A percentile compares a stretch with the other conserved stretches of the same genome.
phyloP scores from a whole-genome alignment of 2,888 invertebrate species.

The Deroplatys truncata region DNA sequence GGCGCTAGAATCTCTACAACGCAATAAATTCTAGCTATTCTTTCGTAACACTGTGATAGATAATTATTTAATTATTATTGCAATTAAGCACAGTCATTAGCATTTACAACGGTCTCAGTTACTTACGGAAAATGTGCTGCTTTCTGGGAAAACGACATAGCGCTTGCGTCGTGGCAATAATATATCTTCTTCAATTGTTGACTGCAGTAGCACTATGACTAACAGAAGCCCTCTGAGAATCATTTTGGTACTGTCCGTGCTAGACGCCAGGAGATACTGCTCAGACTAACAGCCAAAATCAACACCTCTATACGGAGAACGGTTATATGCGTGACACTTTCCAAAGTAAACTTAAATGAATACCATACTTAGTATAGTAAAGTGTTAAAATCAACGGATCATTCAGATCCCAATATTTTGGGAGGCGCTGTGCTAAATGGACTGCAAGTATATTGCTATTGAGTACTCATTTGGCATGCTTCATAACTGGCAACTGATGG shows the following conservation, averaged over 20 bases:
- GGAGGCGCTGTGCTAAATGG: too few species aligned
- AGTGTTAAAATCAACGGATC: too few species aligned
- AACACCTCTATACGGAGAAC: neutral
- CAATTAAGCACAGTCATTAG: too few species aligned
- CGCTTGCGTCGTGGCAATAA: conserved; percentile 55
- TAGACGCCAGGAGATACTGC: neutral
- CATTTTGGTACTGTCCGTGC: neutral
- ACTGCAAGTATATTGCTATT: too few species aligned
- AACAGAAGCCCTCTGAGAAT: neutral
- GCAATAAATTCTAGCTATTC: too few species aligned
- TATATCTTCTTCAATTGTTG: conserved; percentile 21
- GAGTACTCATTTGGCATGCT: too few species aligned
- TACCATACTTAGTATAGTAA: too few species aligned
- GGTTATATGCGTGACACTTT: neutral
- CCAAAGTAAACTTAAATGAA: neutral
- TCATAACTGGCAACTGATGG: too few species aligned
- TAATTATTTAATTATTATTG: too few species aligned
- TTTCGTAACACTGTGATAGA: too few species aligned
- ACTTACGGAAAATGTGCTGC: conserved; percentile 60
- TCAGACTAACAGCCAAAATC: neutral
- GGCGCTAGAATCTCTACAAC: too few species aligned
- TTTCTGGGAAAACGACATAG: conserved; percentile 66
- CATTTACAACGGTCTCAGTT: neutral
- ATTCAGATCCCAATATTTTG: too few species aligned
- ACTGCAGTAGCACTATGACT: neutral